Percentiles rank a stretch among this genome's conserved stretches.
These are phyloP conservation scores for Drosophila saltans DNA, from an alignment of 1,140 invertebrate species.

Conservation along the genomic window DNA sequence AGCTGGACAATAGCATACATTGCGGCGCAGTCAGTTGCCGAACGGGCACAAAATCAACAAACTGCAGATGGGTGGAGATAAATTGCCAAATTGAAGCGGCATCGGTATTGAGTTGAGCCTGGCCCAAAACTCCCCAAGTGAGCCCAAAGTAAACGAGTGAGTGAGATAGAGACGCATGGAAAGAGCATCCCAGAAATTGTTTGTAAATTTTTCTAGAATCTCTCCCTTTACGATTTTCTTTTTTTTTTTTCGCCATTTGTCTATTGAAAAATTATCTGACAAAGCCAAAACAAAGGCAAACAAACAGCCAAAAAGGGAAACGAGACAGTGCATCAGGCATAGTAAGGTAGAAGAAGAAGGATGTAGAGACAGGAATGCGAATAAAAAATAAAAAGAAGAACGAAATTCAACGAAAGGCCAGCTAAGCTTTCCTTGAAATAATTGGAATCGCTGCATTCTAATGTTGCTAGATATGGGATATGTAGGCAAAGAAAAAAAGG, in stretches of 20 bases:
- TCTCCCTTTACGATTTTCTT: neutral
- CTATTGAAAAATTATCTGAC: slow-evolving; percentile 25
- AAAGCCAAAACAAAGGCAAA: slow-evolving; percentile 18
- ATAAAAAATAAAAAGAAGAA: neutral
- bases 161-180: slow-evolving; percentile 10
- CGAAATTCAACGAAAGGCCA: neutral
- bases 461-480: neutral
- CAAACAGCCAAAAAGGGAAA: slow-evolving; percentile 6
- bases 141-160: slow-evolving; percentile 5
- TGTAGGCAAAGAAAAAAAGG: neutral
- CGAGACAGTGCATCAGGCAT: neutral
- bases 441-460: slow-evolving; percentile 1
- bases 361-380: neutral
- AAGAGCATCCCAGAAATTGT: slow-evolving; percentile 34
- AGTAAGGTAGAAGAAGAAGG: neutral
- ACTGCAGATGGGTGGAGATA: slow-evolving; percentile 72
- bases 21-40: slow-evolving; percentile 43
- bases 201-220: slow-evolving; percentile 21
- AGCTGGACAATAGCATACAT: slow-evolving; percentile 72
- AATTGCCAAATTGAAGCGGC: slow-evolving; percentile 70
- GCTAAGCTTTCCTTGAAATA: slow-evolving; percentile 6
- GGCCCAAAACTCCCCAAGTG: slow-evolving; percentile 10
- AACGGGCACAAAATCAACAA: slow-evolving; percentile 70
- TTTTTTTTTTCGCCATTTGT: slow-evolving; percentile 12
- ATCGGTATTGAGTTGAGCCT: slow-evolving; percentile 32